Conservation (phyloP, 2,113 vertebrate genomes). For the Tupaia tana region DNA sequence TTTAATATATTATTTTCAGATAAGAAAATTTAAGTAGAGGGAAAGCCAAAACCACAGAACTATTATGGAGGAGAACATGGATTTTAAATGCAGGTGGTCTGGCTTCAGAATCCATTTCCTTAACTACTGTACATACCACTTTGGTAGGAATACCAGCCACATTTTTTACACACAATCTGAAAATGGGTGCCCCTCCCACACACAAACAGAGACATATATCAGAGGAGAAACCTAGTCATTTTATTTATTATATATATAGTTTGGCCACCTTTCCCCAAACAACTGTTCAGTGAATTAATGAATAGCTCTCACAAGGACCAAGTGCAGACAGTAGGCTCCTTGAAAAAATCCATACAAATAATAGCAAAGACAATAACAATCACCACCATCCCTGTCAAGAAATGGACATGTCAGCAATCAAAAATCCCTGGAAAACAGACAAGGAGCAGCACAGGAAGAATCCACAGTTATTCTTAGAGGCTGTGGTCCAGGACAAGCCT, state of each 20-base stretch:
- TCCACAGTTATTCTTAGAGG: neutral
- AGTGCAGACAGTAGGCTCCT: neutral
- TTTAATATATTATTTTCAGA: neutral
- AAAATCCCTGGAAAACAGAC: neutral
- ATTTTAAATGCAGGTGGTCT: neutral
- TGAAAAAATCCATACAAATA: neutral
- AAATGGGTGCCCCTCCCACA: neutral
- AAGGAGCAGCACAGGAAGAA: neutral
- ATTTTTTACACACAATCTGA: neutral
- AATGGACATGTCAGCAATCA: neutral
- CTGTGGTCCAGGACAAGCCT: neutral
- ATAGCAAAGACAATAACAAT: neutral
- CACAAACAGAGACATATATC: neutral
- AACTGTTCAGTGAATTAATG: neutral
- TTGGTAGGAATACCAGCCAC: neutral
- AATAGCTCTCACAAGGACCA: neutral
- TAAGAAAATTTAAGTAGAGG: neutral
- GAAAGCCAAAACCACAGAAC: neutral
- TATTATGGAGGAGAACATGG: neutral
- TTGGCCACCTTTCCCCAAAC: neutral
- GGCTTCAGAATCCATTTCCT: neutral
- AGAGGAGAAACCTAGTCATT: neutral
- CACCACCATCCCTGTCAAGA: neutral
- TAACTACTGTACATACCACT: neutral
- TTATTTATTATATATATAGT: neutral